These are phyloP conservation scores for Alligator sinensis DNA, from an alignment of 2,113 vertebrate species.

Conservation along the genomic window DNA sequence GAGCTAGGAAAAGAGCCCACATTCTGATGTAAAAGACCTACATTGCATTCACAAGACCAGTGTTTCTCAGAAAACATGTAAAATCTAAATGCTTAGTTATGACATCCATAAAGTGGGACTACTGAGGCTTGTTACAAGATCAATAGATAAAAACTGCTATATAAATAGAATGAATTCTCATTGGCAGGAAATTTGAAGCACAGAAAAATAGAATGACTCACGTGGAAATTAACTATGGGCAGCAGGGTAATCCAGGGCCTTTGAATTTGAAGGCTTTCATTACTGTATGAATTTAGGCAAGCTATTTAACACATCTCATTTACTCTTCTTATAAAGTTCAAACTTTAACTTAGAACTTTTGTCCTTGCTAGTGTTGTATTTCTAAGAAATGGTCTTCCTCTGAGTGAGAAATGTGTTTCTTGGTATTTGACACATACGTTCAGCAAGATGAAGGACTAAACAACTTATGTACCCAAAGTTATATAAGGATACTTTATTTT, in stretches of 20 bases:
- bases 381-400: neutral
- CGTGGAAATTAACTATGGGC: neutral
- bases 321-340: neutral
- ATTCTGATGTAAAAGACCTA: accelerated
- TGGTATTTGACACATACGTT: neutral
- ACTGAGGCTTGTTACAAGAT: accelerated
- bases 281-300: neutral
- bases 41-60: neutral
- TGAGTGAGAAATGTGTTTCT: neutral
- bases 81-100: accelerated
- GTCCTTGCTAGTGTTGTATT: neutral
- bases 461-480: neutral
- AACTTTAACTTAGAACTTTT: neutral
- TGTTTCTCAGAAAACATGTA: neutral
- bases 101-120: neutral
- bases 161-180: neutral
- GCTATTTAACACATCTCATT: neutral
- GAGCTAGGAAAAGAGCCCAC: neutral
- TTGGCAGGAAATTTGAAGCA: neutral
- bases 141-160: neutral
- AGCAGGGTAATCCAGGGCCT: neutral
- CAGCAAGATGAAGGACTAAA: neutral
- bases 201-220: neutral
- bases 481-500: neutral
- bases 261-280: neutral